Base-by-base conservation (phyloP, 2,797 vertebrate species). In the Parauchenoglanis punctatus region DNA sequence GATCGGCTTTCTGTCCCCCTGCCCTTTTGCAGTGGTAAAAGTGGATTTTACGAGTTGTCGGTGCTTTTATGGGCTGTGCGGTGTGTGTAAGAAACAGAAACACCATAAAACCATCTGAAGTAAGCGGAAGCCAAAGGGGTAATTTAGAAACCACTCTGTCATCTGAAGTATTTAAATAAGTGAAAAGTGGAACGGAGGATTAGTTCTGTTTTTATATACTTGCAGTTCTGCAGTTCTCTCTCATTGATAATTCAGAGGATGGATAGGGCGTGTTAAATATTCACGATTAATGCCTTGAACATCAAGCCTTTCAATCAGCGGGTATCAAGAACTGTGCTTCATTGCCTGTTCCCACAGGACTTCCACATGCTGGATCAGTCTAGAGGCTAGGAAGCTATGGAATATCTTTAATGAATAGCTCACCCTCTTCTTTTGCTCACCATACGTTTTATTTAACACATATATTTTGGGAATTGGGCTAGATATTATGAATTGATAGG, bases 401-500 rank as follows among this genome's bases (percentile, higher is more conserved):
- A 85, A 85, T 87, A 87, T 87, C 67, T 87, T 84, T 87, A 81
- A 87, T 81, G 67, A 75, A 86, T 28, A 46, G 49, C 78, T 67
- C 35, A 70, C 78, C 28, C 83, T 56, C 63, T 25, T 54, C 70
- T 83, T 70, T 31, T 54, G 49, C 89, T 84, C 73, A 72, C 76
- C 49, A 87, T 59, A 81, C 85, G 68, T 75, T 78, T 89, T 68
- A 86, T 88, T 86, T 65, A 87, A 89, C 88, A 80, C 77, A 88
- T 44, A 56, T 87, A 54, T 78, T 35, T 82, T 77, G 81, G 93
- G 92, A 93, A 93, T 93, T 89, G 88, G 87, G 88, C 89, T 91
- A 90, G 93, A 94, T 93, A 95, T 95, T 95, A 96, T 95, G 94
- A 95, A 95, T 95, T 94, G 94, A 95, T 96, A 94, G 84, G 44